Percentiles rank a stretch among this genome's conserved stretches.
Evolutionary conservation across 2,888 invertebrate species (phyloP).

Genomic region (Xestia sexstrigata): DNA sequence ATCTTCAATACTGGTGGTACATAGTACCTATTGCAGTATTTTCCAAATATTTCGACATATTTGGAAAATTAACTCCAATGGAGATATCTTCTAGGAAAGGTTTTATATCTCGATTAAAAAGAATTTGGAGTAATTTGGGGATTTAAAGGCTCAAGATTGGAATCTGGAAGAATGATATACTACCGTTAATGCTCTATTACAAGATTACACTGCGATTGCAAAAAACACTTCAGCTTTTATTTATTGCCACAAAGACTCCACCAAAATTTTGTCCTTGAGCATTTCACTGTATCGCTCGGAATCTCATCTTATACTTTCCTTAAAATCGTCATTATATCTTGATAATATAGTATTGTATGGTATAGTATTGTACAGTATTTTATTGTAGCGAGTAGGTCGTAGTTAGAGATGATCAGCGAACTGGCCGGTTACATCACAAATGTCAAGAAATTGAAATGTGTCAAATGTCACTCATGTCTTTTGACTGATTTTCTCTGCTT

Average conservation of each 20-base stretch:
- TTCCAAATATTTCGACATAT: background rate
- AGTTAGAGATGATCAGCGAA: too few relatives aligned
- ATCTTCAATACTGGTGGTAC: background rate
- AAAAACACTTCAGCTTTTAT: background rate
- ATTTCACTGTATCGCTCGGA: background rate
- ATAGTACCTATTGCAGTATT: background rate
- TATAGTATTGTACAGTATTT: too few relatives aligned
- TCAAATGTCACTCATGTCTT: too few relatives aligned
- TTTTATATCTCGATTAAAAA: background rate
- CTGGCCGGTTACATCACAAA: too few relatives aligned
- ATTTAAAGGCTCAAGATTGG: slow-evolving; percentile 1
- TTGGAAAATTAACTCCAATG: background rate
- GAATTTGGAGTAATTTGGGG: background rate
- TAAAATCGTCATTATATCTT: background rate
- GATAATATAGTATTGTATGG: too few relatives aligned
- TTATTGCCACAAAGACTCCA: background rate
- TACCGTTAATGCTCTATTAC: slow-evolving; percentile 2
- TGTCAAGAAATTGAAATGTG: too few relatives aligned
- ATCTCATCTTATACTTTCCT: background rate
- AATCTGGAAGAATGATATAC: slow-evolving; percentile 9
- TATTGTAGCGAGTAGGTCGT: too few relatives aligned
- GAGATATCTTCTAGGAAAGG: background rate
- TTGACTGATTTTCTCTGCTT: too few relatives aligned
- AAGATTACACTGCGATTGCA: slow-evolving; percentile 1
- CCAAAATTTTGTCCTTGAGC: background rate